Conservation (phyloP, 2,113 vertebrate species). For the Myiopsitta monachus region DNA sequence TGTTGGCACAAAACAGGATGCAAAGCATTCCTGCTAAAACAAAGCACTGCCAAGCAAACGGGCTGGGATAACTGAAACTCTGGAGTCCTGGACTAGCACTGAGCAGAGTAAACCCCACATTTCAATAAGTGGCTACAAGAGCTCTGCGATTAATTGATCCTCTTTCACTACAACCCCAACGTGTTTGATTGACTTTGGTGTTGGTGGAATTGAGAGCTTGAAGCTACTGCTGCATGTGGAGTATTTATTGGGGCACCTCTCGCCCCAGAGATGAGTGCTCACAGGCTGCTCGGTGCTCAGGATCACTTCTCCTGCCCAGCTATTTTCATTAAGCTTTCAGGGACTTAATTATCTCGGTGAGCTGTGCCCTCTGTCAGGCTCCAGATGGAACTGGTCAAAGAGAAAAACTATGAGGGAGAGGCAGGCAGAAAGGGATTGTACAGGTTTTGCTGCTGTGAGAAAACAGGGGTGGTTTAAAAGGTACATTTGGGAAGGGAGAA, state of each 20-base stretch:
- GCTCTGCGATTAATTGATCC: neutral
- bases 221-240: neutral
- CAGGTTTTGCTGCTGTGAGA: neutral
- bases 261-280: neutral
- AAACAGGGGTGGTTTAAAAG: neutral
- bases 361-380: conserved; percentile 15
- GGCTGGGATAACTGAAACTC: neutral
- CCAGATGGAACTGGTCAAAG: neutral
- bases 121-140: conserved; percentile 2
- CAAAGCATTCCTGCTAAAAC: neutral
- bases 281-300: neutral
- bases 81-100: neutral
- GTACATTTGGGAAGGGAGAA: neutral
- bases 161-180: neutral
- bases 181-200: neutral
- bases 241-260: neutral
- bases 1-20: neutral
- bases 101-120: neutral
- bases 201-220: neutral
- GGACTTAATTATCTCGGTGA: neutral
- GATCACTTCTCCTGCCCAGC: neutral
- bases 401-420: neutral
- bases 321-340: conserved; percentile 20
- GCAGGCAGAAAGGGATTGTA: neutral
- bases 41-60: neutral